Base-by-base conservation (phyloP, 2,888 invertebrate species). In the Deroplatys truncata region DNA sequence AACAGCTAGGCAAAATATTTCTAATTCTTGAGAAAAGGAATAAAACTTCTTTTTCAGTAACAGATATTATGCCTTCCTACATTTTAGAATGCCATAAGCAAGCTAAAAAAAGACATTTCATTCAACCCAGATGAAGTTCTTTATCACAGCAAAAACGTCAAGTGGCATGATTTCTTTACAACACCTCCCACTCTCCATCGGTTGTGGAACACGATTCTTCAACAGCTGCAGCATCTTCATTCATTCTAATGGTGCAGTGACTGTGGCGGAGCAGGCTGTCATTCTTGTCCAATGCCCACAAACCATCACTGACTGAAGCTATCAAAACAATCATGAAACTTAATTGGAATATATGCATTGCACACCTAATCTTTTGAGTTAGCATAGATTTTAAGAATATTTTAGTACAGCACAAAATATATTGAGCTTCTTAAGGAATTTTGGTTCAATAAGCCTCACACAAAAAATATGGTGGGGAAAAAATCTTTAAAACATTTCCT, bases 221-320 rank as follows among this genome's bases (percentile, higher is more conserved):
- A 3, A 82, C 29, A 7, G 35, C 84, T 43, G 72, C 82, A 16
- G 72, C 86, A 72, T 72, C 56, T 10, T 88, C 31, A 16, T 85
- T 25, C 35, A 91, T 83, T 72, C 28, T 90, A 7, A 91, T 90
- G 13, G 89, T 84, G 20, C 86, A 49, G 56, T 91, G 90, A 8
- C 89, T 91, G 86, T 92, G 92, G 82, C 91, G 91, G 35, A 91
- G 89, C 49, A 92, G 88, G 1, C 86, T 43, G 1, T 91, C 91
- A 43, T 90, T 90, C 49, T 89, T 89, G 84, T 91, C 92, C 84
- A 92, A 82, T 2, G 92, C 92, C 92, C 92, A 92, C 43, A 93
- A 88, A 49, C 92, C 91, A 90, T 92, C 92, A 90, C 91, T 92
- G n/a, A 92, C 91, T 20, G 93, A 92, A 29, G 91, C 92, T 92